Evolutionary conservation across 2,113 vertebrate genomes (phyloP).

Genomic region (Centropus bengalensis): DNA sequence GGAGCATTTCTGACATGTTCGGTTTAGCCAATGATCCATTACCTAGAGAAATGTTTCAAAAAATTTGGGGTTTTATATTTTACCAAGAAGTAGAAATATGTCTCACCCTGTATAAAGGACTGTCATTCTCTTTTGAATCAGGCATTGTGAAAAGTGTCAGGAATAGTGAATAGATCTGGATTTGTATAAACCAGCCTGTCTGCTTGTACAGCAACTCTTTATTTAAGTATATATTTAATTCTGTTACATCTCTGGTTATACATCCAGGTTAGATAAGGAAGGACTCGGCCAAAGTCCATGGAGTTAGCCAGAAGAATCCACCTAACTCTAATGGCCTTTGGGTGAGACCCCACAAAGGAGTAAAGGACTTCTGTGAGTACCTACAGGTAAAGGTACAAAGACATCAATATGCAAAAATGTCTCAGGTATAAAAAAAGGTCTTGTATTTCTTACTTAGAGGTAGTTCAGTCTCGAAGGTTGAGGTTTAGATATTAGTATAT

Average conservation of each 20-base stretch:
- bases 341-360: not conserved
- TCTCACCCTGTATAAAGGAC: not conserved
- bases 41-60: not conserved
- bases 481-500: not conserved
- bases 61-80: too few relatives aligned
- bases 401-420: slow-evolving; percentile 63
- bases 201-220: not conserved
- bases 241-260: not conserved
- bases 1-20: not conserved
- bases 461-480: not conserved
- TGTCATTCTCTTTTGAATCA: not conserved
- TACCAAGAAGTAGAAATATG: not conserved
- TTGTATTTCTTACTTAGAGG: slow-evolving; percentile 61
- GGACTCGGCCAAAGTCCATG: not conserved
- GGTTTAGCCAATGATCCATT: not conserved
- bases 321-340: not conserved
- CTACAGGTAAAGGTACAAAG: slow-evolving; percentile 17
- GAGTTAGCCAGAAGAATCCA: not conserved
- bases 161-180: not conserved
- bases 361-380: not conserved
- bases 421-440: slow-evolving; percentile 64
- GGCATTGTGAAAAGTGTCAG: not conserved
- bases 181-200: not conserved
- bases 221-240: not conserved
- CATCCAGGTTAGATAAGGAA: not conserved